Evolutionary conservation across 2,113 vertebrate genomes (phyloP), one percentile per base, ranked within the genome.

Genomic region (Ardeotis arabs): DNA sequence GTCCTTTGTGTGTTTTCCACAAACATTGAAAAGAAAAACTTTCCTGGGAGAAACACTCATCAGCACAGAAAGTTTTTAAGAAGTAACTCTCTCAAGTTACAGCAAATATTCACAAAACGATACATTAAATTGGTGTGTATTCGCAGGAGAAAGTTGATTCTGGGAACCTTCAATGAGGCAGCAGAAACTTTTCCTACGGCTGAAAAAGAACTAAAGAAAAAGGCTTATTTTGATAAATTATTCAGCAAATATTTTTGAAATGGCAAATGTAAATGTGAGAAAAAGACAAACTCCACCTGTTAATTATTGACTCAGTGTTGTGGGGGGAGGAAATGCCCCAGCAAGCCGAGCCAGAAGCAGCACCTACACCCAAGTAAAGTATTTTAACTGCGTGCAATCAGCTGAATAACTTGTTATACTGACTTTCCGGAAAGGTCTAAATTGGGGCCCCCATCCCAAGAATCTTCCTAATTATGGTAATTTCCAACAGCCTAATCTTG

Each of bases 131-230:
- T 16, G 53, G 86, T 25, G 49, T 22, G 44, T n/a, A 67, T 72
- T 74, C 8, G 4, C 83, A 39, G 72, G 76, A 86, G 85, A n/a
- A 68, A n/a, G 64, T 6, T 59, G 82, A 25, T 49, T 73, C 76
- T 86, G 79, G 88, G 83, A 95, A 80, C 63, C 75, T 88, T 76
- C 88, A 92, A 75, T 86, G 76, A 96, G 76, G 88, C 82, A 93
- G 85, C 85, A 90, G 75, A 16, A 90, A 70, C 55, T 80, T 85
- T 12, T 93, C 45, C 21, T 66, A 9, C 1, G 0, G 74, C 63
- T 20, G 16, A 62, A 45, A 52, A 92, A 77, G 85, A 62, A 35
- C 59, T 33, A 55, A 64, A 44, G 64, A 22, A 94, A 95, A 84
- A 56, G 59, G 55, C 52, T 94, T 63, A 84, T 86, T 74, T 35